Percentiles rank a stretch among this genome's conserved stretches.
These are phyloP conservation scores for Asobara japonica DNA, from an alignment of 1,140 invertebrate genomes.

Conservation along the genomic window DNA sequence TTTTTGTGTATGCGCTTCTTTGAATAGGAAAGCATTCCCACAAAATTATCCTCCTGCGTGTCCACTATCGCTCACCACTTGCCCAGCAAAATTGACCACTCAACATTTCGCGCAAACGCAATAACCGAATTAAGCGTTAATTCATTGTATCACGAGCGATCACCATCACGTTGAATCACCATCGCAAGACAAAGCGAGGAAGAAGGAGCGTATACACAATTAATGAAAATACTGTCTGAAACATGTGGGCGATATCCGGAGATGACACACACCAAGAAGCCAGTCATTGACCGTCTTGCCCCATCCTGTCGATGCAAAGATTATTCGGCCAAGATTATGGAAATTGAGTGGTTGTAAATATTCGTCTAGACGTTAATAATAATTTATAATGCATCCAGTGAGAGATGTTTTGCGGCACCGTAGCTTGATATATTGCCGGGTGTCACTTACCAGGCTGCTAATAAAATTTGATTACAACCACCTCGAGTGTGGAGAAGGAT, in stretches of 20 bases:
- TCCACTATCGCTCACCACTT: not conserved
- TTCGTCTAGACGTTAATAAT: constrained; percentile 30
- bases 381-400: constrained; percentile 20
- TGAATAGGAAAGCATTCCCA: too few relatives aligned
- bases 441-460: constrained; percentile 31
- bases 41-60: too few relatives aligned
- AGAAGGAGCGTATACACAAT: not conserved
- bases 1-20: too few relatives aligned
- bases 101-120: not conserved
- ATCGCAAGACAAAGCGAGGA: not conserved
- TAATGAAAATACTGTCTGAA: constrained; percentile 12
- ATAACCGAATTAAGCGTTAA: not conserved
- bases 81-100: not conserved
- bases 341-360: constrained; percentile 30
- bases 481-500: not conserved
- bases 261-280: constrained; percentile 2
- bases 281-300: not conserved
- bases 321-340: constrained; percentile 14
- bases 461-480: constrained; percentile 35
- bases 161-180: not conserved
- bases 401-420: not conserved
- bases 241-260: constrained; percentile 15
- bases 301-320: not conserved
- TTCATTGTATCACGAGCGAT: not conserved
- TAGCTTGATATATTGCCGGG: constrained; percentile 21